Evolutionary conservation across 1,140 invertebrate species (phyloP).

Genomic region (Orchesella cincta): DNA sequence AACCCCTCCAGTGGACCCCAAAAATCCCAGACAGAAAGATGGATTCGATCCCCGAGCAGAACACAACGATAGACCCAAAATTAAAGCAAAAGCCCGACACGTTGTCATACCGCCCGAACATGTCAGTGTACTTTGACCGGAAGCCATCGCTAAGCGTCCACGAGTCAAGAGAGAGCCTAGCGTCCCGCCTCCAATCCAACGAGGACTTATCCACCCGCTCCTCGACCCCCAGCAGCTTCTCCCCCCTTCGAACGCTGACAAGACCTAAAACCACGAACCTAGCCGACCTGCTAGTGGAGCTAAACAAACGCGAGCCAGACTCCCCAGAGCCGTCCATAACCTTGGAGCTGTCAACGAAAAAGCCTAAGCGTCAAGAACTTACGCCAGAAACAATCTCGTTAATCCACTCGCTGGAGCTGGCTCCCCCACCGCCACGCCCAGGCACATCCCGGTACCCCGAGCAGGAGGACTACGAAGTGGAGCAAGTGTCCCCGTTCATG

Average conservation of each 20-base stretch:
- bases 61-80: no score
- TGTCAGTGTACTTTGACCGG: neutral
- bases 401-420: neutral
- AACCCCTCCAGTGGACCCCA: no score
- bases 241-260: no score
- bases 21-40: no score
- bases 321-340: no score
- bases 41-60: no score
- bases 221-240: neutral
- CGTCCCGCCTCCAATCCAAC: neutral
- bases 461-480: no score
- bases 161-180: neutral
- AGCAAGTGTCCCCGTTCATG: constrained; percentile 5
- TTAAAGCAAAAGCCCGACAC: no score
- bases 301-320: neutral
- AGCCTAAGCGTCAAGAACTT: neutral
- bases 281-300: no score
- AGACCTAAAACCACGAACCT: no score
- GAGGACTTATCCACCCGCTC: neutral
- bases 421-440: neutral
- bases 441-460: no score
- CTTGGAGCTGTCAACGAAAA: no score
- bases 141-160: neutral
- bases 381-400: neutral
- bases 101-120: neutral